A percentile compares a stretch with the other conserved stretches of the same genome.
These are phyloP conservation scores for Esperia sulphurella DNA, from an alignment of 2,888 invertebrate species.

Conservation along the genomic window DNA sequence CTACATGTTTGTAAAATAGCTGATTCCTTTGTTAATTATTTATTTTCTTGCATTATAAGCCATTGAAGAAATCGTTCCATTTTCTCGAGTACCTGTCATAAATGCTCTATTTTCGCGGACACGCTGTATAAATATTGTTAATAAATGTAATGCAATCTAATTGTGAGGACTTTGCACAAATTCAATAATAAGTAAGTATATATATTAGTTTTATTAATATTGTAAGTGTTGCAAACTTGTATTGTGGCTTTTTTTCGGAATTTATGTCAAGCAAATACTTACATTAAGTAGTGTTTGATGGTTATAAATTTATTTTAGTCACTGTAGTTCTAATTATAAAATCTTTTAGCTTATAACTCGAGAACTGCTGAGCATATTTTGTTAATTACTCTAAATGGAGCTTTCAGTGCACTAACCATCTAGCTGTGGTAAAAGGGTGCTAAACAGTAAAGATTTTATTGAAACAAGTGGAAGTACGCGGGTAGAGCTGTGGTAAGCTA, in stretches of 20 bases:
- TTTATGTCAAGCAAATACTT: slow-evolving; percentile 44
- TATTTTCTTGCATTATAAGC: too few relatives aligned
- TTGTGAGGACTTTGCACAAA: slow-evolving; percentile 44
- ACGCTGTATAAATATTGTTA: slow-evolving; percentile 11
- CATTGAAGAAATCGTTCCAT: too few relatives aligned
- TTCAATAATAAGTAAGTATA: slow-evolving; percentile 11
- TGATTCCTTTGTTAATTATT: too few relatives aligned
- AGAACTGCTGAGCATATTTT: too few relatives aligned
- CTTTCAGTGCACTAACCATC: neutral
- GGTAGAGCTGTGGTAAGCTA: too few relatives aligned
- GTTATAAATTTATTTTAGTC: slow-evolving; percentile 13
- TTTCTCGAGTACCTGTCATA: too few relatives aligned
- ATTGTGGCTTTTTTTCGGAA: slow-evolving; percentile 7
- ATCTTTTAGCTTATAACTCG: neutral
- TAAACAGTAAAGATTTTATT: neutral
- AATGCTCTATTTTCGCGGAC: too few relatives aligned
- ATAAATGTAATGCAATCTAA: slow-evolving; percentile 31
- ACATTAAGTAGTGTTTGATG: slow-evolving; percentile 46
- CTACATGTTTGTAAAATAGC: too few relatives aligned
- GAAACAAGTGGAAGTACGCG: neutral
- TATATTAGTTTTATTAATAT: neutral
- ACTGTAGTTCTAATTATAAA: slow-evolving; percentile 2
- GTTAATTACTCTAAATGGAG: neutral
- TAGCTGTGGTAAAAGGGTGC: neutral
- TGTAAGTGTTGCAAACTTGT: neutral